Evolutionary conservation across 2,797 vertebrate genomes (phyloP), one percentile per base, ranked within the genome.

Genomic region (Semaprochilodus insignis): DNA sequence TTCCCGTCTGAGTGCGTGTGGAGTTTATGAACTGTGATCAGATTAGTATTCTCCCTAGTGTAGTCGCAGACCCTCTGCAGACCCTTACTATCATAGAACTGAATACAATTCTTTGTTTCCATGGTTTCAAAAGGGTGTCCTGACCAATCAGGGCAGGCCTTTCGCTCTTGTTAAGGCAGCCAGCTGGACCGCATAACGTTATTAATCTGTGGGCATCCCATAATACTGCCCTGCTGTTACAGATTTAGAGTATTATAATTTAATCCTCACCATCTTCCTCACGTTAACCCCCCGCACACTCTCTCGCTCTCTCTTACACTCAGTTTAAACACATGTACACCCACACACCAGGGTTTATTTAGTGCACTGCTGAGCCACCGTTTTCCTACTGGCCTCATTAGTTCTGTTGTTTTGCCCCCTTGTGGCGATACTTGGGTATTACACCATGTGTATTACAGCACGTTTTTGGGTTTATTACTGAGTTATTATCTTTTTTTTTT

Each of bases 231-330:
- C 31, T 72, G 77, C 67, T 72, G 77, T 66, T 70, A 54, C 62
- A 83, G 85, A 81, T 83, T 83, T 83, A 69, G 44, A 54, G 69
- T 75, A 78, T 85, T 85, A 78, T n/a, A 75, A 21, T 60, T 6
- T 81, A 77, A 82, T 84, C 76, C 83, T 74, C 21, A 62, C 16
- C 74, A 70, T 66, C 31, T 57, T 77, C 1, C 10, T 25, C 67
- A 25, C 19, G 60, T 76, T 81, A 60, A 14, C 19, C 77, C 65
- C 48, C 48, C 25, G 19, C 2, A 25, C 54, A 52, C 21, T 40
- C n/a, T 14, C 17, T 15, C 6, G 44, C 3, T 48, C 51, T 66
- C 60, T 27, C 3, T n/a, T 27, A 63, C n/a, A 36, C 16, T 51
- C 21, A 23, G 16, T 74, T 74, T 65, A 74, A 66, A 66, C 62